Evolutionary conservation across 2,888 invertebrate genomes (phyloP).

Genomic region (Blastobasis adustella): DNA sequence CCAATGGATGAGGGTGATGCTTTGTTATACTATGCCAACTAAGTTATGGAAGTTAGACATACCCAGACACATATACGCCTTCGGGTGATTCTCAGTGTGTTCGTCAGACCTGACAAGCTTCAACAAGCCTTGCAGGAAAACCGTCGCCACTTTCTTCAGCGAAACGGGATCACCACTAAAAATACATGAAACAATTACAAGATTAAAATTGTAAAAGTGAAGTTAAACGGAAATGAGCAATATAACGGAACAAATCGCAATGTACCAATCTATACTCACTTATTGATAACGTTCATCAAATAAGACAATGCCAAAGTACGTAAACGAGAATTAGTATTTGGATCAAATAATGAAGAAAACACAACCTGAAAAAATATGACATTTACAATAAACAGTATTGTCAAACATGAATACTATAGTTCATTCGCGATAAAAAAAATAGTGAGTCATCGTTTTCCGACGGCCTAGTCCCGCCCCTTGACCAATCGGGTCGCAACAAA

Average conservation of each 20-base stretch:
- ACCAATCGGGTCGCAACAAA: too few relatives aligned
- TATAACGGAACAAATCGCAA: too few relatives aligned
- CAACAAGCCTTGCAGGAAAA: constrained; percentile 82
- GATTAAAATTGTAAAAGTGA: too few relatives aligned
- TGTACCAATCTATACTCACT: constrained; percentile 72
- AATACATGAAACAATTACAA: neutral
- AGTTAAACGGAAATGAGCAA: too few relatives aligned
- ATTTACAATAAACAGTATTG: neutral
- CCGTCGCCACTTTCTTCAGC: constrained; percentile 79
- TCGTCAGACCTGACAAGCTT: constrained; percentile 81
- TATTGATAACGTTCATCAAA: constrained; percentile 85
- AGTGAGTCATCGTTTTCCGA: neutral
- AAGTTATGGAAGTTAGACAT: constrained; percentile 29
- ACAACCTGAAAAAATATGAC: constrained; percentile 74
- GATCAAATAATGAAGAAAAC: constrained; percentile 90
- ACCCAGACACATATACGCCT: constrained; percentile 85
- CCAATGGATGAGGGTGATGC: too few relatives aligned
- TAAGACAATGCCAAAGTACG: constrained; percentile 88
- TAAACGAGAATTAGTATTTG: constrained; percentile 87
- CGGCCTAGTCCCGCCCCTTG: too few relatives aligned
- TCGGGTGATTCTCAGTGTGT: constrained; percentile 76
- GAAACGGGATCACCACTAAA: constrained; percentile 76
- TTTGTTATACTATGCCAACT: too few relatives aligned
- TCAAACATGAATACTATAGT: neutral
- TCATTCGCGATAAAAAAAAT: neutral